Percentiles rank a stretch among this genome's conserved stretches.
These are phyloP conservation scores for Dysmachus trigonus DNA, from an alignment of 2,888 invertebrate genomes.

Conservation along the genomic window DNA sequence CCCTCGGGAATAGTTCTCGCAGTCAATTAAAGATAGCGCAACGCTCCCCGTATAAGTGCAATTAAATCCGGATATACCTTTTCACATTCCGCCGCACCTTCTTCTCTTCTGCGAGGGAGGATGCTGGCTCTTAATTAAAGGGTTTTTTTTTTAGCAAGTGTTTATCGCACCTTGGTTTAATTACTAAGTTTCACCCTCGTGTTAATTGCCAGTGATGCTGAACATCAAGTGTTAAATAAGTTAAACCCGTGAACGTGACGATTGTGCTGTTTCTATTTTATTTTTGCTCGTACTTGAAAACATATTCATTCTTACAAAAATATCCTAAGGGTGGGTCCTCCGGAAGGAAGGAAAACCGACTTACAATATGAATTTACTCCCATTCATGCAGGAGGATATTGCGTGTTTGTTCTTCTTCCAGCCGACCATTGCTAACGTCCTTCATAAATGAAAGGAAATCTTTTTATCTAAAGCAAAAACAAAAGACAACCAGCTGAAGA, in stretches of 20 bases:
- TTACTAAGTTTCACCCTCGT: not conserved
- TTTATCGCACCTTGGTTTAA: not conserved
- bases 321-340: not conserved
- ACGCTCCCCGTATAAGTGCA: not conserved
- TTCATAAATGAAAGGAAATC: not conserved
- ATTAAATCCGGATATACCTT: not conserved
- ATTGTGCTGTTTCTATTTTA: not conserved
- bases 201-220: not conserved
- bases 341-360: not conserved
- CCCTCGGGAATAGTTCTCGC: not conserved
- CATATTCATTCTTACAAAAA: not conserved
- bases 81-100: not conserved
- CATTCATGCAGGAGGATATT: not conserved
- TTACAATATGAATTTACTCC: slow-evolving; percentile 4
- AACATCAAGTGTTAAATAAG: not conserved
- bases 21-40: not conserved
- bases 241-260: not conserved
- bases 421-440: not conserved
- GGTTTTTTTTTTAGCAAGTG: not conserved
- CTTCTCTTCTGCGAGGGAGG: not conserved
- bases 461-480: not conserved
- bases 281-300: not conserved
- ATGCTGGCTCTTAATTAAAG: not conserved
- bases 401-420: not conserved
- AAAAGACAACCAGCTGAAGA: slow-evolving; percentile 47